These are phyloP conservation scores for Aporophyla lueneburgensis DNA, from an alignment of 2,888 invertebrate genomes.

Conservation along the genomic window DNA sequence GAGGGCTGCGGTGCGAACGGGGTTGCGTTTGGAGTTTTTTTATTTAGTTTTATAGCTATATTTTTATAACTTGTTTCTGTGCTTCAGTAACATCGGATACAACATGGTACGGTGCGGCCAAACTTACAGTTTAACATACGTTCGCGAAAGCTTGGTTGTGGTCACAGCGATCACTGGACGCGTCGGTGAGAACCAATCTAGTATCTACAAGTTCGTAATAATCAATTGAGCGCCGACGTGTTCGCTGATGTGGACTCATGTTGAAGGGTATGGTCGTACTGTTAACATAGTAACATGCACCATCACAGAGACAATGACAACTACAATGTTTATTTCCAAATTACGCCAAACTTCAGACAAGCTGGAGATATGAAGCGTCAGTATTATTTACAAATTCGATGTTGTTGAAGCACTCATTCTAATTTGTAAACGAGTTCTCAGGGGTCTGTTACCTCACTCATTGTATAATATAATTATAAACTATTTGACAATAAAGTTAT, in stretches of 20 bases:
- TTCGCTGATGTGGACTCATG: background rate
- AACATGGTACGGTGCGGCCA: constrained; percentile 26
- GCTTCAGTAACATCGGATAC: constrained; percentile 80
- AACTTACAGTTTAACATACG: background rate
- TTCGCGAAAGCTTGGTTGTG: background rate
- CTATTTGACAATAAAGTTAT: constrained; percentile 86
- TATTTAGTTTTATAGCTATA: constrained; percentile 85
- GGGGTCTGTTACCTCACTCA: constrained; percentile 76
- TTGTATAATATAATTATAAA: constrained; percentile 77
- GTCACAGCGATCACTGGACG: background rate
- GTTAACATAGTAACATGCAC: constrained; percentile 43
- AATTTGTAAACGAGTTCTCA: constrained; percentile 78
- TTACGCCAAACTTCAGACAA: constrained; percentile 36
- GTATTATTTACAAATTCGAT: constrained; percentile 81
- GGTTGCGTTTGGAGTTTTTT: constrained; percentile 80
- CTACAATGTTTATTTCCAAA: constrained; percentile 47
- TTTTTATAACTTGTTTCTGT: constrained; percentile 81
- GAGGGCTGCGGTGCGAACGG: constrained; percentile 76
- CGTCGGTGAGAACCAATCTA: background rate
- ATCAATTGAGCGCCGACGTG: background rate
- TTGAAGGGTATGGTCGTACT: background rate
- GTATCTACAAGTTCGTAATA: background rate
- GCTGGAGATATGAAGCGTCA: constrained; percentile 66
- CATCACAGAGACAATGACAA: constrained; percentile 27
- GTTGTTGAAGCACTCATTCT: constrained; percentile 80